Percentiles rank a stretch among this genome's conserved stretches.
Conservation (phyloP, 37 sponge, comb jelly and placozoan species). For the Oscarella lobularis region DNA sequence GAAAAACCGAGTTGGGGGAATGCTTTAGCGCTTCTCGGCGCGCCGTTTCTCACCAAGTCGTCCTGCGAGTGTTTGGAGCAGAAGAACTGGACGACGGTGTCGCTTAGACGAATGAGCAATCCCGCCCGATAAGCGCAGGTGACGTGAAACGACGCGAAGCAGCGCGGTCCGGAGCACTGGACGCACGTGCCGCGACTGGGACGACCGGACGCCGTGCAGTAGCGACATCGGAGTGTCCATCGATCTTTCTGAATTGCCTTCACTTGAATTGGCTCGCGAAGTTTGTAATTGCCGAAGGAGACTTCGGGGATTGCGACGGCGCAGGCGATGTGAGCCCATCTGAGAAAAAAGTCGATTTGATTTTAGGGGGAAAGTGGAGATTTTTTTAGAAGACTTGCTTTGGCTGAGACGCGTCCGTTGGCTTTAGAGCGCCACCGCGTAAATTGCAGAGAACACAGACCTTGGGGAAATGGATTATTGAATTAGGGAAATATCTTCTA, state of each 20-base stretch:
- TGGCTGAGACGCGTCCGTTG: slow-evolving; percentile 13
- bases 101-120: not conserved
- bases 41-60: not conserved
- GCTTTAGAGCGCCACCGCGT: slow-evolving; percentile 85
- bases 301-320: slow-evolving; percentile 79
- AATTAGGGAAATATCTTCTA: not conserved
- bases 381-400: not conserved
- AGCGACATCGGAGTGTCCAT: slow-evolving; percentile 27
- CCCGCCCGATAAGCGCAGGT: slow-evolving; percentile 51
- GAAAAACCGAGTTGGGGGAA: not conserved
- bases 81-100: not conserved
- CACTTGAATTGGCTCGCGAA: slow-evolving; percentile 41
- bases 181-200: slow-evolving; percentile 37
- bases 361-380: not conserved
- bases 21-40: no score
- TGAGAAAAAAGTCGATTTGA: not conserved
- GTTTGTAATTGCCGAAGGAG: slow-evolving; percentile 25
- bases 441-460: slow-evolving; percentile 72
- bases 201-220: slow-evolving; percentile 7
- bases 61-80: not conserved
- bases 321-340: slow-evolving; percentile 79
- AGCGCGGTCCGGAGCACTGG: slow-evolving; percentile 40
- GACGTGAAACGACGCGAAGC: slow-evolving; percentile 67
- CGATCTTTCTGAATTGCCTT: slow-evolving; percentile 22
- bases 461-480: slow-evolving; percentile 8